Evolutionary conservation across 2,113 vertebrate species (phyloP), one percentile per base, ranked within the genome.

Genomic region (Cololabis saira): DNA sequence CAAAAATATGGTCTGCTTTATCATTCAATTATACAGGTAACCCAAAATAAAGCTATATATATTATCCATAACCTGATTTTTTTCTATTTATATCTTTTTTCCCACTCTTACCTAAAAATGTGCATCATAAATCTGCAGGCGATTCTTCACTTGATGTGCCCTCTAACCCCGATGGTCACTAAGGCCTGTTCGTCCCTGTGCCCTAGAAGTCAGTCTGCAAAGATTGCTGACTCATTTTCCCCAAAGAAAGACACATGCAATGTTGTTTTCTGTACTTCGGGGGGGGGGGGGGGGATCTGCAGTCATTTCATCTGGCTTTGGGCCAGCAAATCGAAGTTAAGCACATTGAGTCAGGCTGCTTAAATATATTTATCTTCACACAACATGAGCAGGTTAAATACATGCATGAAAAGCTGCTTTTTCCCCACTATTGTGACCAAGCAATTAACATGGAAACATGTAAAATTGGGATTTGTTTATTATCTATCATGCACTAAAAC

Each of bases 141-240:
- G 10, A 37, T 42, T 52, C 14, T 61, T 30, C 30, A 52, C 40
- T 61, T 3, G 40, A 74, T 21, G 21, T 70, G 82, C 85, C 62
- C 61, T 79, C 76, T 84, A 27, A 81, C 76, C 76, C 51, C 44
- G 33, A 47, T 44, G 59, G 45, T 37, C 43, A 12, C 58, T 53
- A 71, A 65, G 68, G 68, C 69, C 77, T 69, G 33, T 13, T 9
- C 14, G 37, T 69, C 56, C 33, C 56, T 12, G 61, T 24, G 48
- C 48, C 53, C 63, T 60, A 61, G 19, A 61, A 50, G 63, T 77
- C 81, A 79, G 22, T 67, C 57, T 27, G 19, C 19, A 68, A 52
- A 78, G 48, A 67, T 65, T 53, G 81, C 86, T 81, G 83, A 87
- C 49, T 84, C 78, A 75, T 61, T 56, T 37, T 71, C 24, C 57